Percentiles rank a stretch among this genome's conserved stretches.
These are phyloP conservation scores for Drosophila nigritarsus DNA, from an alignment of 2,888 invertebrate genomes.

Conservation along the genomic window DNA sequence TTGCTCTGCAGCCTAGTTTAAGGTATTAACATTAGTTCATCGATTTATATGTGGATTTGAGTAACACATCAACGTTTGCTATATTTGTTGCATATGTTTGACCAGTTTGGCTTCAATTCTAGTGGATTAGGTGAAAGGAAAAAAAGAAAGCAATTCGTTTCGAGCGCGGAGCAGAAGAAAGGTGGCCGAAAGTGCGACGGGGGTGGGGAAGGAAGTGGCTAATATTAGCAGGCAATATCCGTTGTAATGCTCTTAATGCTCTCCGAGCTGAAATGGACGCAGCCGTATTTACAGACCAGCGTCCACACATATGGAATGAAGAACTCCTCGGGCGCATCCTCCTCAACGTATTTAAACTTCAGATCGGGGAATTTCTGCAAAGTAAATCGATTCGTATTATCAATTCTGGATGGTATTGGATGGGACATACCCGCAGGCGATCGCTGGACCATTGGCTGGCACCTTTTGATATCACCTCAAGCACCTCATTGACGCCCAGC, in stretches of 20 bases:
- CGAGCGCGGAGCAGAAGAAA: constrained; percentile 28
- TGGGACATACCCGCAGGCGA: constrained; percentile 91
- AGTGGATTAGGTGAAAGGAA: constrained; percentile 29
- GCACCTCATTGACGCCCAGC: constrained; percentile 94
- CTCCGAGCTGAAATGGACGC: constrained; percentile 85
- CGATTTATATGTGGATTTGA: constrained; percentile 21
- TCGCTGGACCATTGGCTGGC: constrained; percentile 97
- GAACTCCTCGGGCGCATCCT: constrained; percentile 99
- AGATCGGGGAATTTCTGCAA: constrained; percentile 98
- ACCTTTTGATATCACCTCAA: constrained; percentile 95
- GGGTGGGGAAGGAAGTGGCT: constrained; percentile 13
- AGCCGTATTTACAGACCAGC: constrained; percentile 89
- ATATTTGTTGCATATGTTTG: constrained; percentile 27
- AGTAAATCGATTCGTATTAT: not conserved
- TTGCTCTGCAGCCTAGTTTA: constrained; percentile 48
- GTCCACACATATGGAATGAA: constrained; percentile 99
- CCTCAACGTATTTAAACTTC: constrained; percentile 99
- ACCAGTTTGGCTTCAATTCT: constrained; percentile 63
- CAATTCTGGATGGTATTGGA: not conserved
- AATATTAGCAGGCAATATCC: constrained; percentile 84
- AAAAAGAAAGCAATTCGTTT: constrained; percentile 36
- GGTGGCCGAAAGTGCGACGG: constrained; percentile 16
- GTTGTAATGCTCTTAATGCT: constrained; percentile 84
- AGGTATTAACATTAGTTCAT: constrained; percentile 50
- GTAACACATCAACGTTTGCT: constrained; percentile 60